Conservation (phyloP, 2,113 vertebrate species). For the Columba janthina region DNA sequence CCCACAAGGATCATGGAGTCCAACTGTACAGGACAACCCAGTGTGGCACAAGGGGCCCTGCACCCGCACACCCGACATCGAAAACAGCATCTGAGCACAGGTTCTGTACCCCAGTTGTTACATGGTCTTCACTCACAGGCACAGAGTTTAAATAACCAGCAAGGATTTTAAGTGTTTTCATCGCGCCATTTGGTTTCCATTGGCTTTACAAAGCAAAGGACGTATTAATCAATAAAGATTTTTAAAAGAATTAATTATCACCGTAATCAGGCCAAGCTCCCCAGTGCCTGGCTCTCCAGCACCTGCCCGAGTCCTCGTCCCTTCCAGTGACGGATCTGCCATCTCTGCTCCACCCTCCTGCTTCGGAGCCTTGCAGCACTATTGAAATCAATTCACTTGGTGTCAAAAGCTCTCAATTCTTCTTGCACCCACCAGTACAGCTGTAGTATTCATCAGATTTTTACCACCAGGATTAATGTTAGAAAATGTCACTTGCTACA, state of each 20-base stretch:
- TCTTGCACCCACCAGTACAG: slow-evolving; percentile 28
- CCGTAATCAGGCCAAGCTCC: slow-evolving; percentile 62
- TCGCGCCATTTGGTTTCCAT: neutral
- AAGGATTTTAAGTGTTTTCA: neutral
- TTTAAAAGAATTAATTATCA: slow-evolving; percentile 76
- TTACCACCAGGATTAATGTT: slow-evolving; percentile 81
- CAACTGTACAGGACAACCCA: too few relatives aligned
- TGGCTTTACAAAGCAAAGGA: slow-evolving; percentile 60
- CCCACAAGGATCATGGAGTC: too few relatives aligned
- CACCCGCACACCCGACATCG: neutral
- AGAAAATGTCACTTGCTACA: slow-evolving; percentile 81
- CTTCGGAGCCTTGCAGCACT: slow-evolving; percentile 1
- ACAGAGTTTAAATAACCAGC: slow-evolving; percentile 32
- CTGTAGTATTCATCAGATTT: slow-evolving; percentile 70
- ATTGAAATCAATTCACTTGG: slow-evolving; percentile 18
- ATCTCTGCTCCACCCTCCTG: neutral
- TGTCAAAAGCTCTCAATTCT: slow-evolving; percentile 52
- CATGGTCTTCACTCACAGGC: neutral
- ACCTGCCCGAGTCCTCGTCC: neutral
- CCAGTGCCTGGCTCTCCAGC: neutral
- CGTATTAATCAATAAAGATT: slow-evolving; percentile 72
- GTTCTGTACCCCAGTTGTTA: slow-evolving; percentile 39
- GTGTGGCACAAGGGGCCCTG: neutral
- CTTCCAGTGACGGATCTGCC: neutral
- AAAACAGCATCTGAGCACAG: slow-evolving; percentile 35